Conservation (phyloP, 2,888 invertebrate genomes). For the Archaeoteleia sp. region DNA sequence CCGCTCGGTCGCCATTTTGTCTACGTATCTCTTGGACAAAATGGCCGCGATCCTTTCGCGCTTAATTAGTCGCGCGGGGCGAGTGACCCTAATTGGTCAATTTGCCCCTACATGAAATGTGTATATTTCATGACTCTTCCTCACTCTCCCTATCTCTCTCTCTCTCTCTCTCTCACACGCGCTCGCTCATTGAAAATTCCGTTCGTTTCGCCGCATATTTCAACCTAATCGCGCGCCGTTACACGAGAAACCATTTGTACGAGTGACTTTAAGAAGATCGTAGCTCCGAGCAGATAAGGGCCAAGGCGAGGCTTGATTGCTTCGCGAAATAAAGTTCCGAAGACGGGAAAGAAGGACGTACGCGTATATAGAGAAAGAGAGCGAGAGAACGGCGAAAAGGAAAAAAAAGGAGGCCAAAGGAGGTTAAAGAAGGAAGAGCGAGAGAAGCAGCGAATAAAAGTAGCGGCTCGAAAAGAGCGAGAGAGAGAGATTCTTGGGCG, state of each 20-base stretch:
- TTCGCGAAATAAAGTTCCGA: not conserved
- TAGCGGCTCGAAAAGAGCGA: constrained; percentile 14
- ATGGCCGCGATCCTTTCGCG: no score
- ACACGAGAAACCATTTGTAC: constrained; percentile 1
- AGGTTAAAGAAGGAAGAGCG: constrained; percentile 13
- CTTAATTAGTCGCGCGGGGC: not conserved
- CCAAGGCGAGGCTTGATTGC: constrained; percentile 1
- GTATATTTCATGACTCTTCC: not conserved
- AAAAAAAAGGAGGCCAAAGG: not conserved
- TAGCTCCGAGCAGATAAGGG: not conserved
- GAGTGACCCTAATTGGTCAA: constrained; percentile 3
- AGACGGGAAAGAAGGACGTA: no score
- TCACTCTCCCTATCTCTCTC: not conserved
- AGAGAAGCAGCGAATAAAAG: constrained; percentile 23
- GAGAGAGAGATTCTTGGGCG: no score
- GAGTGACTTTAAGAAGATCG: constrained; percentile 1
- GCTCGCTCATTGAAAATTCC: not conserved
- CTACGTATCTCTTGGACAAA: no score
- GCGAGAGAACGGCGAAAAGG: no score
- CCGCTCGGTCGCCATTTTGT: no score
- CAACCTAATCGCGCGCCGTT: not conserved
- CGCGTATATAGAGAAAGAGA: no score
- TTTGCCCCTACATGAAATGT: not conserved
- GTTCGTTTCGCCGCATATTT: not conserved
- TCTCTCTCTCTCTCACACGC: not conserved